A percentile compares a stretch with the other conserved stretches of the same genome.
Evolutionary conservation across 1,140 invertebrate species (phyloP).

Genomic region (Bursaphelenchus mucronatus): DNA sequence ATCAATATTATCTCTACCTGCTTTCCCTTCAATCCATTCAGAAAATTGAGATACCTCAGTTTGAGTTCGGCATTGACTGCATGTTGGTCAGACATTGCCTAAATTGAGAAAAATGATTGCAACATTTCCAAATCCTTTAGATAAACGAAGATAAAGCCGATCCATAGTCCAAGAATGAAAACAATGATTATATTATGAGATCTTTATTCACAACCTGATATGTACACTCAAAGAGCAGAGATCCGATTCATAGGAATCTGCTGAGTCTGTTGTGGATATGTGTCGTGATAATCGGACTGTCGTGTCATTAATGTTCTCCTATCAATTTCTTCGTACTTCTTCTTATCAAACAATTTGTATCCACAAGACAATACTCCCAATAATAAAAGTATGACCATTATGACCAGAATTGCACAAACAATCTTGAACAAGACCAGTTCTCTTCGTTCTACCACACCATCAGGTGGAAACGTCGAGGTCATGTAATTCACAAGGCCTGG

Average conservation of each 20-base stretch:
- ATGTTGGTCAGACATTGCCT: slow-evolving; percentile 24
- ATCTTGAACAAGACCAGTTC: slow-evolving; percentile 45
- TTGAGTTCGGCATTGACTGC: slow-evolving; percentile 34
- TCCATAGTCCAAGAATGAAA: too few relatives aligned
- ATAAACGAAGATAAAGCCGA: too few relatives aligned
- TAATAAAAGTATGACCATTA: slow-evolving; percentile 45
- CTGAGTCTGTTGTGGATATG: neutral
- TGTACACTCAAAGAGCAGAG: slow-evolving; percentile 7
- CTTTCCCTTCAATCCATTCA: slow-evolving; percentile 25
- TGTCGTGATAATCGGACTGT: slow-evolving; percentile 17
- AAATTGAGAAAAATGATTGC: neutral
- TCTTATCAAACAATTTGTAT: slow-evolving; percentile 41
- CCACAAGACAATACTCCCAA: slow-evolving; percentile 45
- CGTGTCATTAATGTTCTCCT: slow-evolving; percentile 5
- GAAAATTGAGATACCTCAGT: slow-evolving; percentile 29
- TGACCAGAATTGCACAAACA: slow-evolving; percentile 36
- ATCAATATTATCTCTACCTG: slow-evolving; percentile 23
- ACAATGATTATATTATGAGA: neutral
- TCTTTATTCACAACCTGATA: too few relatives aligned
- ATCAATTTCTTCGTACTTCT: slow-evolving; percentile 11
- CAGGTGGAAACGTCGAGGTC: slow-evolving; percentile 58
- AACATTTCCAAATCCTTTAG: neutral
- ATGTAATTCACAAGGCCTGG: slow-evolving; percentile 59
- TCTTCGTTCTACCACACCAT: slow-evolving; percentile 48
- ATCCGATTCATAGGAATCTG: slow-evolving; percentile 16